These are phyloP conservation scores for Rhopalosiphum padi DNA, from an alignment of 1,140 invertebrate genomes.

Conservation along the genomic window DNA sequence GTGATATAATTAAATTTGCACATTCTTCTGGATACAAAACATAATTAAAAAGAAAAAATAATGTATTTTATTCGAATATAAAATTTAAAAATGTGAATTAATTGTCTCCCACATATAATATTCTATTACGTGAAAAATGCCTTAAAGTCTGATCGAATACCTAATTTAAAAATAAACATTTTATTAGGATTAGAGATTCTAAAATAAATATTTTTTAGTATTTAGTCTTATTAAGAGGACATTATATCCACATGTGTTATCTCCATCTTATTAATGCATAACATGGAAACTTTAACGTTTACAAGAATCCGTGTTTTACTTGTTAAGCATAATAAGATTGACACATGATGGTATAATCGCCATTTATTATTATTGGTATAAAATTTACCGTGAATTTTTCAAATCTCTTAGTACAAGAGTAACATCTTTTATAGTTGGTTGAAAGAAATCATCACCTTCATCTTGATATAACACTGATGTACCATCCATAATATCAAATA, in stretches of 20 bases:
- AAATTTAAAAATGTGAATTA: too few relatives aligned
- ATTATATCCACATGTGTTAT: not conserved
- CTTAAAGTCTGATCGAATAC: not conserved
- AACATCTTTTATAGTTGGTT: slow-evolving; percentile 80
- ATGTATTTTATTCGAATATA: too few relatives aligned
- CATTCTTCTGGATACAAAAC: too few relatives aligned
- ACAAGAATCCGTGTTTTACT: not conserved
- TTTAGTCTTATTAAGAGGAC: not conserved
- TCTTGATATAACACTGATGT: slow-evolving; percentile 67
- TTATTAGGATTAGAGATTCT: too few relatives aligned
- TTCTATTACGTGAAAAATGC: not conserved
- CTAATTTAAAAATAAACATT: not conserved
- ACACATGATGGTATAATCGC: not conserved
- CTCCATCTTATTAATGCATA: not conserved
- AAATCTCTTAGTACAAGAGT: slow-evolving; percentile 75
- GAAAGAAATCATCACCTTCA: slow-evolving; percentile 83
- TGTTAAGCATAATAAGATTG: not conserved
- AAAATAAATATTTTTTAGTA: not conserved
- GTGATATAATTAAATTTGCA: too few relatives aligned
- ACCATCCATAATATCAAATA: slow-evolving; percentile 71
- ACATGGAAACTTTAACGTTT: not conserved
- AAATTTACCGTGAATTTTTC: slow-evolving; percentile 65
- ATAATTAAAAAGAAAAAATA: too few relatives aligned
- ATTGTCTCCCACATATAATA: too few relatives aligned
- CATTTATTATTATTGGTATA: not conserved